Evolutionary conservation across 2,113 vertebrate genomes (phyloP).

Genomic region (Falco punctatus): DNA sequence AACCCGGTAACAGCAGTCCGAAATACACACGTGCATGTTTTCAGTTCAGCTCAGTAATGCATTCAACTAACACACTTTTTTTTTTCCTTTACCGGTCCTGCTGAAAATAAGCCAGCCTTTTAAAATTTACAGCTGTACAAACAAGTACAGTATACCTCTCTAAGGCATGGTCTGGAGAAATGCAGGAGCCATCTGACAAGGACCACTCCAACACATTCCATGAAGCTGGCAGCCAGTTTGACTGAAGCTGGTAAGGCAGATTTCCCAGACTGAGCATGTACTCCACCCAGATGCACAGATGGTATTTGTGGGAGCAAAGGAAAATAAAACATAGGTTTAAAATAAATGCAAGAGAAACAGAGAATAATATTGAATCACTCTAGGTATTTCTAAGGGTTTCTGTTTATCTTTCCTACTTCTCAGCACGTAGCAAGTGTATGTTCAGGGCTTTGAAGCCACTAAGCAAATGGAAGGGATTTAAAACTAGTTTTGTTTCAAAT

Average conservation of each 20-base stretch:
- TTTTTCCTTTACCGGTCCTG: neutral
- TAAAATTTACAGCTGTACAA: neutral
- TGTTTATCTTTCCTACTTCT: neutral
- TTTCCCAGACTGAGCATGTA: conserved; percentile 1
- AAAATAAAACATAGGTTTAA: conserved; percentile 59
- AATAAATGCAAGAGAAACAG: conserved; percentile 57
- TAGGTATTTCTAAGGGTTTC: conserved; percentile 47
- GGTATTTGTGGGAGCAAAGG: conserved; percentile 58
- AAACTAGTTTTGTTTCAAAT: conserved; percentile 20
- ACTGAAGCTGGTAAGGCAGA: conserved; percentile 1
- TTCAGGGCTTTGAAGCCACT: neutral
- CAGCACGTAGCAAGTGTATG: neutral
- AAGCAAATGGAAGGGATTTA: conserved; percentile 28
- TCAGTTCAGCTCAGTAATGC: neutral
- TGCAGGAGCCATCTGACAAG: neutral
- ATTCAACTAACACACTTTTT: neutral
- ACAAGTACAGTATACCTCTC: neutral
- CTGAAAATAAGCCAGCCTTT: neutral
- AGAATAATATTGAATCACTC: conserved; percentile 53
- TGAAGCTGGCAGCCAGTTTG: neutral
- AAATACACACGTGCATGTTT: neutral
- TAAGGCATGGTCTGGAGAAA: neutral
- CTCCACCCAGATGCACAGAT: conserved; percentile 34
- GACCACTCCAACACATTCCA: neutral
- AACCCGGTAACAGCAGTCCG: neutral